Percentiles rank a stretch among this genome's conserved stretches.
Conservation (phyloP, 2,888 invertebrate genomes). For the Pinctada fucata region DNA sequence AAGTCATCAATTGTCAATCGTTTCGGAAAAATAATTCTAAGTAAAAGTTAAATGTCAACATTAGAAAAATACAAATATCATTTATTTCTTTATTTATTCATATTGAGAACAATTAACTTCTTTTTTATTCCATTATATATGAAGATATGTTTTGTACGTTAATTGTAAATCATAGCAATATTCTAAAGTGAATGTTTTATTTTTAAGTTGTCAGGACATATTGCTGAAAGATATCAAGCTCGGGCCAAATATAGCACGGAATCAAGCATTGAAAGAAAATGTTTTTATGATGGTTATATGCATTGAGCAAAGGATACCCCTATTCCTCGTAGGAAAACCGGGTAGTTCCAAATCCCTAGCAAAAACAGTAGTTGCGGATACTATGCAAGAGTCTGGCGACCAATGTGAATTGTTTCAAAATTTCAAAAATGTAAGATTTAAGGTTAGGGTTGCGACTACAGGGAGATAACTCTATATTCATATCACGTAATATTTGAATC, state of each 20-base stretch:
- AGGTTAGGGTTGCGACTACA: too few species aligned
- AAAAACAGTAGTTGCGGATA: conserved; percentile 73
- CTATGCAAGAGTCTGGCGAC: conserved; percentile 72
- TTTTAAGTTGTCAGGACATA: conserved; percentile 65
- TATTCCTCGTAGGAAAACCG: conserved; percentile 76
- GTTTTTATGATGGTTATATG: conserved; percentile 75
- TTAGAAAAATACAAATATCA: neutral
- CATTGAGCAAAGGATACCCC: conserved; percentile 72
- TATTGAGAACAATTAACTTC: too few species aligned
- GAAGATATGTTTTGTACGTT: too few species aligned
- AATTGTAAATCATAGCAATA: too few species aligned
- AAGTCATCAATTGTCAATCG: too few species aligned
- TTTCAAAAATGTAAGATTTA: conserved; percentile 71
- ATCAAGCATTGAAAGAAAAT: conserved; percentile 73
- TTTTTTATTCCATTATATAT: too few species aligned
- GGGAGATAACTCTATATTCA: too few species aligned
- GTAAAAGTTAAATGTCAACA: too few species aligned
- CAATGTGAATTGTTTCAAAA: conserved; percentile 61
- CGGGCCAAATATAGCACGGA: conserved; percentile 66
- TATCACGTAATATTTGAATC: too few species aligned
- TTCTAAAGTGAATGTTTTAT: neutral
- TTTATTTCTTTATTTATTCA: too few species aligned
- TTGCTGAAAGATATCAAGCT: conserved; percentile 62
- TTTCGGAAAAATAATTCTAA: too few species aligned
- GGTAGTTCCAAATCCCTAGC: conserved; percentile 75